Conservation (phyloP, 2,888 invertebrate genomes). For the Agrotis ipsilon region DNA sequence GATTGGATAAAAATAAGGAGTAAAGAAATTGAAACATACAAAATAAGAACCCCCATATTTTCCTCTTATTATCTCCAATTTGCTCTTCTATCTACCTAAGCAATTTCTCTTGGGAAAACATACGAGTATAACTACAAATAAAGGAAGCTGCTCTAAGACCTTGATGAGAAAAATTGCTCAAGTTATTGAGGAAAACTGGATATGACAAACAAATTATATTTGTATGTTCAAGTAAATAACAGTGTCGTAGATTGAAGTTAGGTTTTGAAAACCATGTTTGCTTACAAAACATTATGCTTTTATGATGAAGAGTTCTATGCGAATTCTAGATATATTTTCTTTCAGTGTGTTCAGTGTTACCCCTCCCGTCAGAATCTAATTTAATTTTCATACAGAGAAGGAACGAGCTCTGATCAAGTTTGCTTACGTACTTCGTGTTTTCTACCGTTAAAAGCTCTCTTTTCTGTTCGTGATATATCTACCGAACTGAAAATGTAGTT, state of each 20-base stretch:
- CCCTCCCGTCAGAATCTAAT: constrained; percentile 11
- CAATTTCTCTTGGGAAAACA: constrained; percentile 58
- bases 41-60: constrained; percentile 68
- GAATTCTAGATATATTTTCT: constrained; percentile 19
- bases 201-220: constrained; percentile 8
- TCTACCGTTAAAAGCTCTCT: constrained; percentile 16
- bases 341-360: constrained; percentile 18
- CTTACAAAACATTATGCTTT: constrained; percentile 25
- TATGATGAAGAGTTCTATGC: constrained; percentile 19
- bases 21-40: constrained; percentile 61
- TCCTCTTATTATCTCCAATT: constrained; percentile 73
- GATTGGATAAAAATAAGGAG: constrained; percentile 26
- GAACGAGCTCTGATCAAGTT: constrained; percentile 28
- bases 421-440: constrained; percentile 35
- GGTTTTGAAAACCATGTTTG: constrained; percentile 6
- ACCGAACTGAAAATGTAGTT: not conserved
- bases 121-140: constrained; percentile 42
- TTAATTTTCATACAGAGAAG: constrained; percentile 33
- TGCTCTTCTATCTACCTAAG: constrained; percentile 61
- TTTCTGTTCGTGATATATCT: constrained; percentile 12
- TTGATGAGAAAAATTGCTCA: constrained; percentile 31
- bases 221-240: constrained; percentile 21
- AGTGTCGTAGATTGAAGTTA: not conserved
- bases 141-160: constrained; percentile 34
- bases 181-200: constrained; percentile 16